Percentiles rank a stretch among this genome's conserved stretches.
These are phyloP conservation scores for Narcine bancroftii DNA, from an alignment of 2,113 vertebrate genomes.

Conservation along the genomic window DNA sequence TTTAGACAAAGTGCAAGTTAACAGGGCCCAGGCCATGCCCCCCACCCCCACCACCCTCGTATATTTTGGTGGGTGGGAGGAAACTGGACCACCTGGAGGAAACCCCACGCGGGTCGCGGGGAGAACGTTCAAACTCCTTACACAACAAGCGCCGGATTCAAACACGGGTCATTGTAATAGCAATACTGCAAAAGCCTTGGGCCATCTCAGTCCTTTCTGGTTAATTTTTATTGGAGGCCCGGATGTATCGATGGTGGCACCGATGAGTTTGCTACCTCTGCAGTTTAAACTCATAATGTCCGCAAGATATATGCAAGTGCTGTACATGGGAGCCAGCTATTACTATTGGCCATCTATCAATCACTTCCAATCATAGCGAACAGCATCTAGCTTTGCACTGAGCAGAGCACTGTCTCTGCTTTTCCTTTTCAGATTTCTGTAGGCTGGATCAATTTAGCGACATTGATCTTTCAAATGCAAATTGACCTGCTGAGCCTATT, in stretches of 20 bases:
- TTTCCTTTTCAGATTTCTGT: background rate
- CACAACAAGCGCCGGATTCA: too few species aligned
- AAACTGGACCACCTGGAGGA: too few species aligned
- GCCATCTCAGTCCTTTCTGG: background rate
- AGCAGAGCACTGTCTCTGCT: too few species aligned
- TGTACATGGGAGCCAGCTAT: background rate
- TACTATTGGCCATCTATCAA: background rate
- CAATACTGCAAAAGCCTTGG: background rate
- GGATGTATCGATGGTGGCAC: background rate
- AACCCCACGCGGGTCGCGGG: too few species aligned
- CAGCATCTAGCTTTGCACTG: background rate
- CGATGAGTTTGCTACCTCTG: background rate
- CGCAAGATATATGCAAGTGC: too few species aligned
- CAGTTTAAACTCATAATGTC: background rate
- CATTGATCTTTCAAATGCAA: constrained; percentile 17
- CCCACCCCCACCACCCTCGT: too few species aligned
- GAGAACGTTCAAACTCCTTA: too few species aligned
- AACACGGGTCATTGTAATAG: too few species aligned
- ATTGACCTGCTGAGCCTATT: background rate
- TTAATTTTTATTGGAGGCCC: background rate
- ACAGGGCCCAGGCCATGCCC: too few species aligned
- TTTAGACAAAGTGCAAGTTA: too few species aligned
- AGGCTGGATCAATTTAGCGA: background rate
- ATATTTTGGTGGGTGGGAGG: too few species aligned
- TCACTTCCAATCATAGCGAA: background rate